phyloP scores from a whole-genome alignment of 2,888 invertebrate species.

The Saturnia japonica region DNA sequence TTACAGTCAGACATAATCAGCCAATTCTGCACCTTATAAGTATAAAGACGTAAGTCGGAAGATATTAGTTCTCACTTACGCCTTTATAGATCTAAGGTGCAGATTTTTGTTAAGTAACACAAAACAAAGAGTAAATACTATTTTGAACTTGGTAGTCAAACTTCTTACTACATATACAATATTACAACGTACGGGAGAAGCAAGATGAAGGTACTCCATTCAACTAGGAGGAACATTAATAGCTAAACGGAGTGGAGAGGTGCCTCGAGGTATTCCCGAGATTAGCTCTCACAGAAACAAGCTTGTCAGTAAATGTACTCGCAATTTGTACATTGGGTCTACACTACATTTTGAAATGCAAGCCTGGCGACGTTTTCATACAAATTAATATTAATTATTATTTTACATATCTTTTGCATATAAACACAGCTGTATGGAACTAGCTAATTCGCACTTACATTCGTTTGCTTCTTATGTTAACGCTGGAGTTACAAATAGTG shows the following conservation, averaged over 20 bases:
- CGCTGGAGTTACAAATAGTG: too few relatives aligned
- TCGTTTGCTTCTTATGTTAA: too few relatives aligned
- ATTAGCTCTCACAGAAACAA: slow-evolving; percentile 41
- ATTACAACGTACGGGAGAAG: background rate
- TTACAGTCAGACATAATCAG: too few relatives aligned
- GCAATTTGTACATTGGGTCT: background rate
- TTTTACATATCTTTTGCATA: background rate
- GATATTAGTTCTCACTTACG: background rate
- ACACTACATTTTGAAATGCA: background rate
- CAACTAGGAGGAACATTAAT: slow-evolving; percentile 36
- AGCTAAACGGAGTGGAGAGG: slow-evolving; percentile 41
- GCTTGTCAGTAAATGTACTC: slow-evolving; percentile 5
- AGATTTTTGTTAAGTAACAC: background rate
- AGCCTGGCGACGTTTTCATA: background rate
- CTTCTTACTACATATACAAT: slow-evolving; percentile 3
- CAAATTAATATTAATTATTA: too few relatives aligned
- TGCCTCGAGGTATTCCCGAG: slow-evolving; percentile 45
- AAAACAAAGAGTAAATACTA: background rate
- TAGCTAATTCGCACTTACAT: too few relatives aligned
- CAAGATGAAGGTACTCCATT: slow-evolving; percentile 17
- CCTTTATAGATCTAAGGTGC: background rate
- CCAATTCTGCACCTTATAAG: too few relatives aligned
- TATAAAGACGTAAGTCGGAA: background rate
- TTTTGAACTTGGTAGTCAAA: background rate
- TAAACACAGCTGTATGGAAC: background rate